These are phyloP conservation scores for Caenorhabditis sp. DNA, from an alignment of 2,888 invertebrate species.

Conservation along the genomic window DNA sequence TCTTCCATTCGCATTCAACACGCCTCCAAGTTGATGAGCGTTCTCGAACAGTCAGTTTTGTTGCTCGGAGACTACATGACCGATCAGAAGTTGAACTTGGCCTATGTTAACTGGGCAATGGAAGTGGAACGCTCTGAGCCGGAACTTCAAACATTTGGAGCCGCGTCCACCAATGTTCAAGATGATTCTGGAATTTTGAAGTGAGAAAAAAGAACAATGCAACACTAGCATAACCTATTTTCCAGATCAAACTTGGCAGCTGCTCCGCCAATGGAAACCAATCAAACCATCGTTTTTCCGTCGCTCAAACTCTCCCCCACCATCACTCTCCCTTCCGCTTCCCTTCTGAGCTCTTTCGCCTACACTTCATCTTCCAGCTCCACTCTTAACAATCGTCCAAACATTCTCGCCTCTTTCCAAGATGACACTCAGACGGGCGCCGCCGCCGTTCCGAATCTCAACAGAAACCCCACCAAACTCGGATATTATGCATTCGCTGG, in stretches of 20 bases:
- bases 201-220: not conserved
- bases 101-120: slow-evolving; percentile 66
- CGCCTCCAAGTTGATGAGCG: slow-evolving; percentile 67
- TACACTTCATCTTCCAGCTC: not conserved
- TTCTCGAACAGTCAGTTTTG: slow-evolving; percentile 69
- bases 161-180: slow-evolving; percentile 24
- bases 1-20: slow-evolving; percentile 51
- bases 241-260: too few species aligned
- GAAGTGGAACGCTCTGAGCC: slow-evolving; percentile 61
- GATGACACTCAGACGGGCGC: slow-evolving; percentile 22
- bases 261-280: slow-evolving; percentile 18
- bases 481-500: slow-evolving; percentile 72
- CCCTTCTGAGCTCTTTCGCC: slow-evolving; percentile 43
- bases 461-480: slow-evolving; percentile 64
- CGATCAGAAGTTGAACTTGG: slow-evolving; percentile 50
- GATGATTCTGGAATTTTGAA: slow-evolving; percentile 40
- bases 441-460: slow-evolving; percentile 36
- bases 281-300: slow-evolving; percentile 52
- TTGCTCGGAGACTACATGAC: slow-evolving; percentile 65
- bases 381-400: not conserved
- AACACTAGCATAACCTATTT: too few species aligned
- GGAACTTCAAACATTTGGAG: slow-evolving; percentile 20
- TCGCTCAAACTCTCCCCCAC: slow-evolving; percentile 57
- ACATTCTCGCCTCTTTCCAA: slow-evolving; percentile 21
- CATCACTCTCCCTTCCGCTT: slow-evolving; percentile 63